phyloP scores from a whole-genome alignment of 2,113 vertebrate species.

The Gobio gobio region DNA sequence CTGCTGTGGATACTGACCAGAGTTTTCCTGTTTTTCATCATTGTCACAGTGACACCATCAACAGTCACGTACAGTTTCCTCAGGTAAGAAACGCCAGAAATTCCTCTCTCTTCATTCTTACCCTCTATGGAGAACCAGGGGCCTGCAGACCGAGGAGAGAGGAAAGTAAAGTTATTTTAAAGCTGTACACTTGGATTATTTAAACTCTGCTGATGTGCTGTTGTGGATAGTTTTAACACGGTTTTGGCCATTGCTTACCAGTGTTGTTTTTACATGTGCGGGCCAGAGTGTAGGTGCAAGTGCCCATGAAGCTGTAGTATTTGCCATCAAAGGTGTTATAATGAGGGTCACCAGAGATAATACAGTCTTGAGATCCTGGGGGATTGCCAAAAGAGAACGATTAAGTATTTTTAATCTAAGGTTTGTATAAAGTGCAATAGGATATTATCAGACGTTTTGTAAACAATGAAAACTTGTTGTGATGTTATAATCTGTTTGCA shows the following conservation, averaged over 20 bases:
- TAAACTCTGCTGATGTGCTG: too few relatives aligned
- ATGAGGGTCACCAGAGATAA: constrained; percentile 85
- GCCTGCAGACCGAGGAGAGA: constrained; percentile 59
- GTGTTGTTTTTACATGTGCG: constrained; percentile 73
- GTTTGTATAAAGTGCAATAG: background rate
- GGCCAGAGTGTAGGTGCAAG: constrained; percentile 83
- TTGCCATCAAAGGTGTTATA: constrained; percentile 84
- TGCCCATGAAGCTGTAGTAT: constrained; percentile 85
- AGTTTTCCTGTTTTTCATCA: constrained; percentile 73
- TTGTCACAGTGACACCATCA: constrained; percentile 70
- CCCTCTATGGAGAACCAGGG: constrained; percentile 81
- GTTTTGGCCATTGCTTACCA: constrained; percentile 55
- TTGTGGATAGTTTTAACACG: too few relatives aligned
- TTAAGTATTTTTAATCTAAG: background rate
- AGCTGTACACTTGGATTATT: background rate
- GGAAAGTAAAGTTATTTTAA: background rate
- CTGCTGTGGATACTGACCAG: constrained; percentile 70
- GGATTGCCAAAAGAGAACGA: background rate
- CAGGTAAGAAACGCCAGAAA: constrained; percentile 73
- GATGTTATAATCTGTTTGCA: too few relatives aligned
- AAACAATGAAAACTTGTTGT: background rate
- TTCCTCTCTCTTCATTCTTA: constrained; percentile 78
- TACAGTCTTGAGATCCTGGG: constrained; percentile 77
- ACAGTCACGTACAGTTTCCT: constrained; percentile 76
- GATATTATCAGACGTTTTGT: background rate